Evolutionary conservation across 2,113 vertebrate genomes (phyloP), one percentile per base, ranked within the genome.

Genomic region (Phyllostomus discolor): DNA sequence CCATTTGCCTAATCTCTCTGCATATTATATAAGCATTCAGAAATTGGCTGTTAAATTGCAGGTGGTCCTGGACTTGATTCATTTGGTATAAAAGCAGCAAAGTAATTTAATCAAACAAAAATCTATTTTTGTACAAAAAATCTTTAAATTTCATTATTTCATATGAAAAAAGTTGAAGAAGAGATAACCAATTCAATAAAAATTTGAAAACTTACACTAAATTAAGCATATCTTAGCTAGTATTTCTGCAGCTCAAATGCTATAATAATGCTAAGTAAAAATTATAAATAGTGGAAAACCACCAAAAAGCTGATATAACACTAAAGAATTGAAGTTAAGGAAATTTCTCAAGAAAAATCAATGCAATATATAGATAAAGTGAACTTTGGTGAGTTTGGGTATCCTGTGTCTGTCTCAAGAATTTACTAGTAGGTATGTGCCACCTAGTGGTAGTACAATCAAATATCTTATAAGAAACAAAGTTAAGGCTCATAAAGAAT

Each of bases 371-470:
- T 24, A 79, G 41, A 16, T 59, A 86, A 69, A 79, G 22, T 43
- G 76, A 94, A 82, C 50, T 91, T 82, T 10, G 72, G 5, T 46
- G 6, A 92, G 6, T 85, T 15, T 59, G 62, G 31, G 26, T 33
- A 88, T 85, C 7, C 50, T 93, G 33, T 80, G 14, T 50, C 69
- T 28, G 11, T 57, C 69, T 92, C 79, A 85, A 95, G 52, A 89
- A 95, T 48, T 66, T 91, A 84, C 90, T 92, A 96, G 80, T 95
- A 96, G 91, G 70, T 80, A 97, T 92, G 5, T 98, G 98, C 98
- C 98, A 98, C 94, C 98, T 98, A 97, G 97, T 98, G 98, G 97
- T 72, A 64, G 64, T 16, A 93, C 1, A 14, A 1, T 22, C 85
- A 35, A 96, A 97, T 54, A 80, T 78, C 62, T 64, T 43, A 0